Percentiles rank a stretch among this genome's conserved stretches.
These are phyloP conservation scores for Tympanuchus pallidicinctus DNA, from an alignment of 2,113 vertebrate species.

Conservation along the genomic window DNA sequence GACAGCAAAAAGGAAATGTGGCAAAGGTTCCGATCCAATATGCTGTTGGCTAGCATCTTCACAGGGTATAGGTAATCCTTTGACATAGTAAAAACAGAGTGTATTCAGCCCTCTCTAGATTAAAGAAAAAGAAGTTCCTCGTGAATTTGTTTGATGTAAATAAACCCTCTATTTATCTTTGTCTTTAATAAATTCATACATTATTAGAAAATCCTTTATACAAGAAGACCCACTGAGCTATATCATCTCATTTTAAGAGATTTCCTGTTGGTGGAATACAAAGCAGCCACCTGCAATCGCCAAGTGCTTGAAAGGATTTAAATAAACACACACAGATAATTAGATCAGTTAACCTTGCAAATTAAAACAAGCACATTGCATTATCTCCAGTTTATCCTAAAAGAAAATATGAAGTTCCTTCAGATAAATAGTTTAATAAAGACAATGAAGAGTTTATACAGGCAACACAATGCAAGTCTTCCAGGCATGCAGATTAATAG, in stretches of 20 bases:
- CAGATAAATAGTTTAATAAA: slow-evolving; percentile 77
- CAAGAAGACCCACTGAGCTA: slow-evolving; percentile 73
- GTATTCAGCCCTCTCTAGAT: background rate
- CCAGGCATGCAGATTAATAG: background rate
- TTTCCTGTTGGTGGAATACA: slow-evolving; percentile 80
- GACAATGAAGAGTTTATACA: slow-evolving; percentile 37
- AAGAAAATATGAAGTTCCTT: slow-evolving; percentile 81
- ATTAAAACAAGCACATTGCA: slow-evolving; percentile 82
- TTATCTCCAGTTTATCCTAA: slow-evolving; percentile 81
- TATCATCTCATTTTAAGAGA: slow-evolving; percentile 78
- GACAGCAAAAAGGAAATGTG: background rate
- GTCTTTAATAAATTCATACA: slow-evolving; percentile 77
- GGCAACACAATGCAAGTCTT: background rate
- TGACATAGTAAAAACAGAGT: background rate
- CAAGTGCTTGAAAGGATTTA: slow-evolving; percentile 76
- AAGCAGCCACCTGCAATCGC: slow-evolving; percentile 79
- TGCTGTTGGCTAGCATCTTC: background rate
- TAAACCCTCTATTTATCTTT: slow-evolving; percentile 75
- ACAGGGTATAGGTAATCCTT: background rate
- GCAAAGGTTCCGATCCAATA: background rate
- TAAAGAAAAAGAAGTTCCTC: slow-evolving; percentile 22
- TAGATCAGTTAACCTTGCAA: slow-evolving; percentile 84
- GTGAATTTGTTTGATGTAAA: slow-evolving; percentile 78
- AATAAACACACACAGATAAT: slow-evolving; percentile 80
- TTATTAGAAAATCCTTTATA: slow-evolving; percentile 77